phyloP scores from a whole-genome alignment of 2,113 vertebrate genomes.

The Dasyornis broadbenti region DNA sequence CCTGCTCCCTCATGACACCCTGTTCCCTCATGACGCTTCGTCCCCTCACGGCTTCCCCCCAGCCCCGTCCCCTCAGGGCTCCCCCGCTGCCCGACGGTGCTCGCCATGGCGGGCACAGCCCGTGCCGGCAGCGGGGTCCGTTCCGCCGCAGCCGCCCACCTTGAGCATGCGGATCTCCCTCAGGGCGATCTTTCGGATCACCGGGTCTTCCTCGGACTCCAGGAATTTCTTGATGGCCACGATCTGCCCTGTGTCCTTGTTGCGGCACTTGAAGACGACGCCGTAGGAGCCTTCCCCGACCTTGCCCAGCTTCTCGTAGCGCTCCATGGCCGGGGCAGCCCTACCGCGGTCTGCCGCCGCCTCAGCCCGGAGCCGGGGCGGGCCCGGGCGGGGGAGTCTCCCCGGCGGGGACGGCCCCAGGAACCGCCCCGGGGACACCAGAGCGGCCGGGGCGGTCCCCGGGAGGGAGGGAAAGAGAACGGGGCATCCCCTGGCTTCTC shows the following conservation, averaged over 20 bases:
- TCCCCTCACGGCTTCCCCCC: background rate
- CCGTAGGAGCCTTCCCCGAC: slow-evolving; percentile 95
- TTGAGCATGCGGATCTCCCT: slow-evolving; percentile 94
- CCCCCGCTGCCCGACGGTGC: background rate
- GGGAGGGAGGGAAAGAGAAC: background rate
- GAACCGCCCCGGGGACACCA: background rate
- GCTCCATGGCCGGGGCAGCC: slow-evolving; percentile 78
- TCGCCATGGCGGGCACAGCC: background rate
- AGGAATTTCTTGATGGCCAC: slow-evolving; percentile 97
- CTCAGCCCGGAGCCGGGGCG: background rate
- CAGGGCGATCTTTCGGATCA: slow-evolving; percentile 91
- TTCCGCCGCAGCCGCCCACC: slow-evolving; percentile 49
- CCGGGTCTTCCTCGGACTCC: slow-evolving; percentile 91
- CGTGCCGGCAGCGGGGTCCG: background rate
- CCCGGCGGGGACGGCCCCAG: background rate
- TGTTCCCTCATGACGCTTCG: background rate
- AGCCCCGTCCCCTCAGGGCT: background rate
- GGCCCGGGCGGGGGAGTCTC: background rate
- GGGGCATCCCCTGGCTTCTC: background rate
- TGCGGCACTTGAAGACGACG: slow-evolving; percentile 93
- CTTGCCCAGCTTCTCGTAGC: slow-evolving; percentile 91
- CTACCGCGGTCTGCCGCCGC: background rate
- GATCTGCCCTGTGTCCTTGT: slow-evolving; percentile 86
- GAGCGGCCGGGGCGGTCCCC: background rate
- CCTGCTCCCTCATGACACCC: background rate